These are phyloP conservation scores for Semnopithecus entellus DNA, from an alignment of 2,113 vertebrate genomes.

Conservation along the genomic window DNA sequence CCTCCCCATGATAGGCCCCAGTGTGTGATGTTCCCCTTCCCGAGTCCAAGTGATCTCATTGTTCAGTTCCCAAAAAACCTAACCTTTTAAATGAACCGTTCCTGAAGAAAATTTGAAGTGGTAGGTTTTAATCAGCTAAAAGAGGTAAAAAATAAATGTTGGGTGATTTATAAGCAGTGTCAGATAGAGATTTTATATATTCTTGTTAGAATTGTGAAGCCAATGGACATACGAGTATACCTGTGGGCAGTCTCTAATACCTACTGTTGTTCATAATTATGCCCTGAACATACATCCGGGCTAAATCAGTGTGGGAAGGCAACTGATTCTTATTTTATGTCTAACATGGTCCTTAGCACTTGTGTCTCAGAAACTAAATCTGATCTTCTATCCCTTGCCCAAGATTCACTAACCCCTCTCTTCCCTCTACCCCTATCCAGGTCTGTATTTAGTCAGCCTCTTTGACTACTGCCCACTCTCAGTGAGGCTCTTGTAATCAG, in stretches of 20 bases:
- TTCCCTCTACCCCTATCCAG: not conserved
- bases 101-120: not conserved
- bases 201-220: not conserved
- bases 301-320: not conserved
- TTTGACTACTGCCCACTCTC: not conserved
- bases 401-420: not conserved
- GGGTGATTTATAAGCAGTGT: not conserved
- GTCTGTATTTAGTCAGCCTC: not conserved
- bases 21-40: too few relatives aligned
- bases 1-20: too few relatives aligned
- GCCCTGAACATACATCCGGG: not conserved
- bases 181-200: not conserved
- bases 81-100: not conserved
- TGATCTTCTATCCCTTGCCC: not conserved
- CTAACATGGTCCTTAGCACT: not conserved
- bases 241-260: not conserved
- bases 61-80: too few relatives aligned
- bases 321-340: not conserved
- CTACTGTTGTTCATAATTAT: not conserved
- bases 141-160: not conserved
- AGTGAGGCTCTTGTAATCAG: not conserved
- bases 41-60: too few relatives aligned
- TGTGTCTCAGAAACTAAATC: not conserved
- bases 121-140: not conserved
- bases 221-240: not conserved